Percentiles rank a stretch among this genome's conserved stretches.
These are phyloP conservation scores for Cistogaster globosa DNA, from an alignment of 2,888 invertebrate genomes.

Conservation along the genomic window DNA sequence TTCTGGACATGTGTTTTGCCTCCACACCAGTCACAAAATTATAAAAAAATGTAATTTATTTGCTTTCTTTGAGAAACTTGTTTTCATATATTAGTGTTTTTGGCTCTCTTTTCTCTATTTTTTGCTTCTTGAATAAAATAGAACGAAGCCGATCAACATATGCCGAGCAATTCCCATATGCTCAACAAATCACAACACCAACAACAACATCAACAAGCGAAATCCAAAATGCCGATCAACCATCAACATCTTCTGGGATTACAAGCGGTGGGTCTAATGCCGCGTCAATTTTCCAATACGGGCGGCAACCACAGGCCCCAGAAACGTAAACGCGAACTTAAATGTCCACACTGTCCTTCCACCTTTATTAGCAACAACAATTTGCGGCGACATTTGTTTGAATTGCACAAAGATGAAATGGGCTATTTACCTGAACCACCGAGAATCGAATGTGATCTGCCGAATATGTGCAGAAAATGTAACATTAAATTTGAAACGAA, in stretches of 20 bases:
- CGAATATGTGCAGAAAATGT: slow-evolving; percentile 80
- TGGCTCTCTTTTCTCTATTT: slow-evolving; percentile 51
- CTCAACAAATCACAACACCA: slow-evolving; percentile 58
- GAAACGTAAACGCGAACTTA: slow-evolving; percentile 81
- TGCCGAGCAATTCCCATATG: slow-evolving; percentile 54
- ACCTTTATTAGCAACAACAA: slow-evolving; percentile 83
- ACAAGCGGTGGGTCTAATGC: slow-evolving; percentile 81
- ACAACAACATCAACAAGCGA: slow-evolving; percentile 67
- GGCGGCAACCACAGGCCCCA: slow-evolving; percentile 72
- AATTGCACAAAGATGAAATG: slow-evolving; percentile 82
- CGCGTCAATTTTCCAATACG: slow-evolving; percentile 74
- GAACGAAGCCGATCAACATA: slow-evolving; percentile 69
- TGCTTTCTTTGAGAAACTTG: slow-evolving; percentile 44
- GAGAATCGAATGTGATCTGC: slow-evolving; percentile 79
- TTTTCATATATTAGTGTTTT: slow-evolving; percentile 68
- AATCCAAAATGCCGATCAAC: slow-evolving; percentile 75
- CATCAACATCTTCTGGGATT: slow-evolving; percentile 79
- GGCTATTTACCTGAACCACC: slow-evolving; percentile 79
- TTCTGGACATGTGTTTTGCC: slow-evolving; percentile 74
- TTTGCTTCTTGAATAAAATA: slow-evolving; percentile 7
- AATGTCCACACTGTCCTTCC: slow-evolving; percentile 82
- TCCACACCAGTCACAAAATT: slow-evolving; percentile 82
- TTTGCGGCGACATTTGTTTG: slow-evolving; percentile 82
- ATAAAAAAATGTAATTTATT: slow-evolving; percentile 64
- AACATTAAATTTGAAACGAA: slow-evolving; percentile 79